These are phyloP conservation scores for Xanthia icteritia DNA, from an alignment of 2,888 invertebrate species.

Conservation along the genomic window DNA sequence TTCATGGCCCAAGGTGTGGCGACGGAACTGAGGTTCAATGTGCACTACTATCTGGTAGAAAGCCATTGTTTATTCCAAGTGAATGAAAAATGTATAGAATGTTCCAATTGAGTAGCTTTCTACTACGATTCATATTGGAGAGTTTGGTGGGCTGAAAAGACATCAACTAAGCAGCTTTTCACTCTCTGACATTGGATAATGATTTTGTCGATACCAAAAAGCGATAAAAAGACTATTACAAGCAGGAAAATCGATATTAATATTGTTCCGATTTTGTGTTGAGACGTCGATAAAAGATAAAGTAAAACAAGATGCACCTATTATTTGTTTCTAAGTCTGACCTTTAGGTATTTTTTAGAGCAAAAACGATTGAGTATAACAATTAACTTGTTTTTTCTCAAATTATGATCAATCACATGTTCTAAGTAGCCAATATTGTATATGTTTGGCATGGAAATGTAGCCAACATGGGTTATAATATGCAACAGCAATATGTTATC, in stretches of 20 bases:
- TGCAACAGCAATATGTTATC: not conserved
- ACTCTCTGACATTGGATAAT: not conserved
- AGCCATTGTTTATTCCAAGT: constrained; percentile 48
- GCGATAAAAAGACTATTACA: not conserved
- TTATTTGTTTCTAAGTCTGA: constrained; percentile 22
- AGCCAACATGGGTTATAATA: not conserved
- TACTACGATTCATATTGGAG: not conserved
- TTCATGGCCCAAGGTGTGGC: constrained; percentile 67
- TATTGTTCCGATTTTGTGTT: constrained; percentile 10
- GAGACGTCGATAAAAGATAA: not conserved
- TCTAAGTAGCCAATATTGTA: not conserved
- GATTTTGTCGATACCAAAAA: not conserved
- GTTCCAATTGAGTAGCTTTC: constrained; percentile 16
- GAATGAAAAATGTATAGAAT: constrained; percentile 29
- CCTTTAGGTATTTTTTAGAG: constrained; percentile 22
- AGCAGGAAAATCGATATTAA: constrained; percentile 21
- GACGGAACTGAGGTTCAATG: constrained; percentile 57
- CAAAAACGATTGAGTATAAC: constrained; percentile 5
- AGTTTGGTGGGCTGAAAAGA: not conserved
- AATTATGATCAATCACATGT: not conserved
- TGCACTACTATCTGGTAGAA: constrained; percentile 37
- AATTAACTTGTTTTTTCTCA: constrained; percentile 6
- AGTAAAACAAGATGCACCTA: constrained; percentile 21
- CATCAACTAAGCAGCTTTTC: not conserved
- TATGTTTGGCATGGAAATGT: not conserved